Evolutionary conservation across 2,113 vertebrate species (phyloP), one percentile per base, ranked within the genome.

Genomic region (Gnathonemus longibarbis): DNA sequence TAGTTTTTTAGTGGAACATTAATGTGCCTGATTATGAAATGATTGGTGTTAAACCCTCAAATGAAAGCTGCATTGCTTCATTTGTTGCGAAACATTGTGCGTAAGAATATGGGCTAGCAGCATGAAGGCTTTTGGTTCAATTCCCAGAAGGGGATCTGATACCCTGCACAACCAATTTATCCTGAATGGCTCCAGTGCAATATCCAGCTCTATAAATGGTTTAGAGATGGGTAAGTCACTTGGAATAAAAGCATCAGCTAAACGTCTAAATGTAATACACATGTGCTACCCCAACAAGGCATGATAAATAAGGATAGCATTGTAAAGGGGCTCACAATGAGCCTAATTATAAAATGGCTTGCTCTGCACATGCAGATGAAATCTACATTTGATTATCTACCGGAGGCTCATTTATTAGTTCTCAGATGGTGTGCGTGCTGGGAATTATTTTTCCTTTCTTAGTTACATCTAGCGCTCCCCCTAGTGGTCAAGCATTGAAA

Each of bases 401-500:
- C 48, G 52, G 74, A 80, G 74, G 74, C 74, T 80, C 74, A 80
- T 80, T 31, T 84, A 84, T 84, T 48, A 84, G 42, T 48, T 48
- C 83, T 84, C 42, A n/a, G 83, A 48, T 27, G 45, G 45, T 27
- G 39, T 48, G 19, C 45, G 21, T 48, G 39, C 45, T 84, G 17
- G 31, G n/a, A 45, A 48, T 56, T 70, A 50, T 42, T 52, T 85
- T 48, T 35, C 39, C 35, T 85, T 35, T 85, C 80, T 77, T 91
- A 62, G 87, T 90, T 89, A 88, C 83, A 46, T 0, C 83, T 84
- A 83, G 77, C 13, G n/a, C 17, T 56, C 87, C 50, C 50, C 91
- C 83, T 56, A 39, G 27, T 90, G 88, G 89, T 50, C 50, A 91
- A 84, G 46, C 88, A 90, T 85, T 27, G 84, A 80, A 62, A 42